Evolutionary conservation across 1,140 invertebrate genomes (phyloP).

Genomic region (Bombus superbus): DNA sequence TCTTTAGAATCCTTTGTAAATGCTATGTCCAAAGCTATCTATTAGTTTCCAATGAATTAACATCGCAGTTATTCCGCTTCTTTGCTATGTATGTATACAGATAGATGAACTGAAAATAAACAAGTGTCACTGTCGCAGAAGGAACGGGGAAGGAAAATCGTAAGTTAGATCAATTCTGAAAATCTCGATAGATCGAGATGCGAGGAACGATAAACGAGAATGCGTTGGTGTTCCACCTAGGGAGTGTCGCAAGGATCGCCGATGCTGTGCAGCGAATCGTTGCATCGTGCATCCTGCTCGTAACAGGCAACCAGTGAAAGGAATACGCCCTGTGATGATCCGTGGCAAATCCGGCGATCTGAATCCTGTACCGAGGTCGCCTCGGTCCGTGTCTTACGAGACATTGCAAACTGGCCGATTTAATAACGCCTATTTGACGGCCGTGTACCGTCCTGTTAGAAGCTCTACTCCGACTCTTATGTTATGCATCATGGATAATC

Average conservation of each 20-base stretch:
- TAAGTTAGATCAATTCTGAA: background rate
- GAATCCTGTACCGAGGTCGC: constrained; percentile 49
- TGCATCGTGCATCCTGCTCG: constrained; percentile 55
- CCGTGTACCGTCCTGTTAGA: constrained; percentile 16
- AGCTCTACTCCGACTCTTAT: too few species aligned
- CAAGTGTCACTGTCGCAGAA: background rate
- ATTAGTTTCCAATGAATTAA: background rate
- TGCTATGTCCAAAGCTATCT: background rate
- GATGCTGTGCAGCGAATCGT: constrained; percentile 52
- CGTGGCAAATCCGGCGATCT: constrained; percentile 62
- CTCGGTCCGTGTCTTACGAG: constrained; percentile 26
- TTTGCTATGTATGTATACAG: too few species aligned
- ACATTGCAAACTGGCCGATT: constrained; percentile 21
- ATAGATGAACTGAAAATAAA: background rate
- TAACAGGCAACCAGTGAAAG: constrained; percentile 60
- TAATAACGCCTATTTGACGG: constrained; percentile 42
- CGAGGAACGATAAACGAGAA: constrained; percentile 7
- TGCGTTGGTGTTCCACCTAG: constrained; percentile 10
- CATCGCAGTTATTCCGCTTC: too few species aligned
- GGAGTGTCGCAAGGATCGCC: constrained; percentile 58
- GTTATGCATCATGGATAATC: background rate
- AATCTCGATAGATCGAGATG: constrained; percentile 10
- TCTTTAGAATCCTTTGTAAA: background rate
- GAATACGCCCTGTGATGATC: constrained; percentile 71
- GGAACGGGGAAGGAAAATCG: background rate